A percentile compares a stretch with the other conserved stretches of the same genome.
phyloP scores from a whole-genome alignment of 2,113 vertebrate species.

The Cervus canadensis region DNA sequence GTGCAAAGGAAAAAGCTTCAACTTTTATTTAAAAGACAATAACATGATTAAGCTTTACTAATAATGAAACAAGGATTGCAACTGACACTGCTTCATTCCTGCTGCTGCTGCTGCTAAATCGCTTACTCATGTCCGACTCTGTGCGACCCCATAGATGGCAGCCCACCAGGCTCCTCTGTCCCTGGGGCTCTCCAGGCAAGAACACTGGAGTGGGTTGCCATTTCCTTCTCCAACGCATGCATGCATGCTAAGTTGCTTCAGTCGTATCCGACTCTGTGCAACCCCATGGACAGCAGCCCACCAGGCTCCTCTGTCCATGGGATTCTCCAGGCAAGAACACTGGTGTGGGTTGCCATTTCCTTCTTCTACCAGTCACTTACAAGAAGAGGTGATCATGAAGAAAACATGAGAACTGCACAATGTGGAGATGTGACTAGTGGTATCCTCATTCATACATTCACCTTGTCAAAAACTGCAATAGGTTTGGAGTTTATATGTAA shows the following conservation, averaged over 20 bases:
- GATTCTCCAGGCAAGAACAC: not conserved
- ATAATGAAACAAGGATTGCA: not conserved
- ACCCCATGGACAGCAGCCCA: not conserved
- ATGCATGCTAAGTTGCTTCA: not conserved
- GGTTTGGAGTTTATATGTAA: not conserved
- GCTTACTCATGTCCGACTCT: not conserved
- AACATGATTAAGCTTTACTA: not conserved
- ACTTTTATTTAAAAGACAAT: not conserved
- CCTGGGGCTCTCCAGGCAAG: not conserved
- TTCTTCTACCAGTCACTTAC: not conserved
- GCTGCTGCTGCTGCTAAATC: not conserved
- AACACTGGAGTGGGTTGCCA: not conserved
- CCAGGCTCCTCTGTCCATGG: not conserved
- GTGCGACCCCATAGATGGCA: accelerated
- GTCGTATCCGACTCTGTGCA: accelerated
- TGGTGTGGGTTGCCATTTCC: not conserved
- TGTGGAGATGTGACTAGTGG: not conserved
- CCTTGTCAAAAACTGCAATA: not conserved
- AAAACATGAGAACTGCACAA: not conserved
- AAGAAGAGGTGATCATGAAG: not conserved
- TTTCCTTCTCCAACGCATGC: not conserved
- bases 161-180: not conserved
- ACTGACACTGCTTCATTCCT: not conserved
- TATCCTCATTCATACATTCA: not conserved
- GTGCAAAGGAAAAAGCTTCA: not conserved